Evolutionary conservation across 2,113 vertebrate species (phyloP), one percentile per base, ranked within the genome.

Genomic region (Tursiops truncatus): DNA sequence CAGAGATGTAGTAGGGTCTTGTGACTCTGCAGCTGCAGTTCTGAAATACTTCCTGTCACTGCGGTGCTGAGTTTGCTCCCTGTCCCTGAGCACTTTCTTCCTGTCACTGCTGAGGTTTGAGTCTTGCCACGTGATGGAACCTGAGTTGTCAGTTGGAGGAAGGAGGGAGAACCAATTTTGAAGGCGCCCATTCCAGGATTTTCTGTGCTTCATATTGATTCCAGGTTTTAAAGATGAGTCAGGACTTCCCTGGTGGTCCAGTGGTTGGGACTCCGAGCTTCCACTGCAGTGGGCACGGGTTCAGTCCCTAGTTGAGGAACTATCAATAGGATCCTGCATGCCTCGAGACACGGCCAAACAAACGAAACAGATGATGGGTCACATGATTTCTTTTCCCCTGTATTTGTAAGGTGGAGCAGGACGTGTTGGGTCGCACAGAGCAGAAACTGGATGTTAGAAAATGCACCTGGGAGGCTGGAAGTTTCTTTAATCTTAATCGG

Each of bases 1-100:
- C 1, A 3, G 15, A 1, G 56, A n/a, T 17, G 5, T 21, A 13
- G 20, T 18, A 4, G 81, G 53, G 4, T 14, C 36, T 26, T 8
- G 50, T 44, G n/a, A 1, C n/a, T 7, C n/a, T n/a, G 1, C 36
- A 8, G 63, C 65, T 2, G 25, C 36, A 14, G 8, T n/a, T 88
- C 56, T n/a, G 23, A 63, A 41, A 13, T 28, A 8, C 85, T 25
- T 92, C 5, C 0, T 4, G 7, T 41, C 5, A 3, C 80, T 9
- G 20, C 5, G 13, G 38, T 31, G 77, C 50, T 36, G 50, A 53
- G 18, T 80, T 23, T 56, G 77, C 50, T 58, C 77, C 50, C 2
- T 0, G 14, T 28, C 44, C 3, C 53, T 2, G 8, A 41, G 41
- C 50, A 50, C 65, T 13, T 25, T 13, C 25, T 21, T 7, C 36